These are phyloP conservation scores for Alloplasta piceator DNA, from an alignment of 2,888 invertebrate species.

Conservation along the genomic window DNA sequence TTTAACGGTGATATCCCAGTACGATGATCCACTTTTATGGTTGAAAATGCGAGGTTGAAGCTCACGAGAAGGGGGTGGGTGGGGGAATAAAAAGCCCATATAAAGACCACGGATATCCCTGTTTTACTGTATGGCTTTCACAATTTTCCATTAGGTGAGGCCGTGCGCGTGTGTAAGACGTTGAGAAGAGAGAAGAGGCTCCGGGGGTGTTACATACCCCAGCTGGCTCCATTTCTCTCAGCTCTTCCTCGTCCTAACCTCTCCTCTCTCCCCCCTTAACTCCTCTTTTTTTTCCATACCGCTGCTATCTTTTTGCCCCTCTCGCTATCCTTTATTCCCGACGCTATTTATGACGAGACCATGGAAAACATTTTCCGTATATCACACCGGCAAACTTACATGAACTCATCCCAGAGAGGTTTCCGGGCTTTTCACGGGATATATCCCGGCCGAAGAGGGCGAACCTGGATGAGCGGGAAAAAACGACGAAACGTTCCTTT, in stretches of 20 bases:
- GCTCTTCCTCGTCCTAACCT: slow-evolving; percentile 22
- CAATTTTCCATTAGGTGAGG: slow-evolving; percentile 79
- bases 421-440: slow-evolving; percentile 51
- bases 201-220: slow-evolving; percentile 40
- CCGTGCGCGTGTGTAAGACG: slow-evolving; percentile 65
- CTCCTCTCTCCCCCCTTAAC: slow-evolving; percentile 17
- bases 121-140: slow-evolving; percentile 67
- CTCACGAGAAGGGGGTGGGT: slow-evolving; percentile 20
- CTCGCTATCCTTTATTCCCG: slow-evolving; percentile 60
- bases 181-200: slow-evolving; percentile 34
- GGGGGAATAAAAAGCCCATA: slow-evolving; percentile 19
- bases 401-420: slow-evolving; percentile 70
- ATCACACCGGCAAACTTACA: slow-evolving; percentile 74
- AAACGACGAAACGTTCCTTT: slow-evolving; percentile 40
- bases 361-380: slow-evolving; percentile 79
- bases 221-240: slow-evolving; percentile 63
- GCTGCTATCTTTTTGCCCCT: slow-evolving; percentile 49
- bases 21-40: slow-evolving; percentile 67
- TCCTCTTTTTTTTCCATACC: slow-evolving; percentile 28
- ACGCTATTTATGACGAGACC: slow-evolving; percentile 78
- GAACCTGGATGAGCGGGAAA: slow-evolving; percentile 29
- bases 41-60: slow-evolving; percentile 28
- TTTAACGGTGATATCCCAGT: slow-evolving; percentile 12
- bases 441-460: slow-evolving; percentile 26
- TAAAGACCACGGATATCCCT: slow-evolving; percentile 57